Base-by-base conservation (phyloP, 2,888 invertebrate genomes). In the Norana najaformis region DNA sequence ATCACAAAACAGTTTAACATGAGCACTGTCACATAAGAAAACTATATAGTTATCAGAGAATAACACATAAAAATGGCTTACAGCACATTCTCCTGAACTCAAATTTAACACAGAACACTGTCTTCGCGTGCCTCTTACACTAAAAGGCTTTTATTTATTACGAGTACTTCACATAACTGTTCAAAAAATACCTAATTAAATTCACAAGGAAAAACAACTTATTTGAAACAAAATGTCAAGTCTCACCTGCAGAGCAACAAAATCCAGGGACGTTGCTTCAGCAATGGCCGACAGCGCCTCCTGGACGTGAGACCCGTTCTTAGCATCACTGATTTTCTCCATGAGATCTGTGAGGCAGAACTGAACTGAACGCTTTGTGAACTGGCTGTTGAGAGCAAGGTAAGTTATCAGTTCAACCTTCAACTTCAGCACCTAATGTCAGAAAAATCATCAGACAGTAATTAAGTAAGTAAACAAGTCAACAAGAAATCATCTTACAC, bases 311-410 rank as follows among this genome's bases (percentile, higher is more conserved):
- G 96, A 92, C 0, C 96, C 96, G 94, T 97, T 98, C 92, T 98
- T 97, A 0, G 96, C 95, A 94, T 98, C 98, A 0, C 97, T 97
- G n/a, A 98, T 95, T 94, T 98, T 97, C 88, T 97, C 97, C 0
- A 97, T 96, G 36, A 98, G 96, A 92, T 98, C 98, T 93, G 96
- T 96, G 6, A 98, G 94, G 53, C 97, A 96, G 93, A 96, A 96
- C 93, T 97, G 97, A 18, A 97, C 96, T 11, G 97, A 96, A 0
- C 96, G 96, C 39, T 96, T 96, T 93, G 92, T 93, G 92, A 94
- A 95, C 89, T 92, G 92, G 34, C 93, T 93, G 91, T 96, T 97
- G 94, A 97, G 97, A 0, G 97, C 97, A 38, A 98, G 95, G 92
- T 96, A 96, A 92, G 97, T 97, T 90, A 98, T 96, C 23, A 97